A percentile compares a stretch with the other conserved stretches of the same genome.
These are phyloP conservation scores for Neodiprion pinetum DNA, from an alignment of 1,140 invertebrate species.

Conservation along the genomic window DNA sequence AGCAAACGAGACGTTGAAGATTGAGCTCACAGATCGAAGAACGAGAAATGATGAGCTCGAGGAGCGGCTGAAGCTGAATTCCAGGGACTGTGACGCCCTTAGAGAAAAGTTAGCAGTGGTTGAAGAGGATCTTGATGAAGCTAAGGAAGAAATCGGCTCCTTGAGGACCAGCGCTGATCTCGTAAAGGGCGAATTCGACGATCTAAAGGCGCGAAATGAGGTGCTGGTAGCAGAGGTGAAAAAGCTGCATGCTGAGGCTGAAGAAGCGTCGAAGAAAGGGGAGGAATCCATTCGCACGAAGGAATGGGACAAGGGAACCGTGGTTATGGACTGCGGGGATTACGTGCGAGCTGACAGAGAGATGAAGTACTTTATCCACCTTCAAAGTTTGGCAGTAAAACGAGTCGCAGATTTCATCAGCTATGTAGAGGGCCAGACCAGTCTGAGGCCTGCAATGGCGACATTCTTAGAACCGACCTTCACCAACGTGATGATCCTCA, in stretches of 20 bases:
- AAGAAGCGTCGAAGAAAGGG: slow-evolving; percentile 22
- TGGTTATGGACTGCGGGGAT: neutral
- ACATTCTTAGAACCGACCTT: neutral
- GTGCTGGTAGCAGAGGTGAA: slow-evolving; percentile 26
- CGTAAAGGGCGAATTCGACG: too few relatives aligned
- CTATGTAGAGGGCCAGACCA: neutral
- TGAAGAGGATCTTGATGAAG: neutral
- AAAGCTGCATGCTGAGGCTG: slow-evolving; percentile 18
- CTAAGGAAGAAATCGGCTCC: slow-evolving; percentile 25
- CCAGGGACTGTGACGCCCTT: slow-evolving; percentile 3
- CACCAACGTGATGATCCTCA: neutral
- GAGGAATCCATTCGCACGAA: slow-evolving; percentile 22
- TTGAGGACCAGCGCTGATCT: slow-evolving; percentile 12
- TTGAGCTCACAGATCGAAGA: neutral
- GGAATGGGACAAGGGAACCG: slow-evolving; percentile 19
- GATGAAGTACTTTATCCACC: neutral
- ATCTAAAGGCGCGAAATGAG: slow-evolving; percentile 22
- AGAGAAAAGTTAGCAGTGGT: neutral
- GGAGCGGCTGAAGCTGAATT: neutral
- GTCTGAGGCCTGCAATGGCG: neutral
- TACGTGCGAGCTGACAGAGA: neutral
- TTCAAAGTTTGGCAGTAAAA: neutral
- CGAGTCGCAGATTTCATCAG: neutral
- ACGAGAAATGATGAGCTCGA: neutral
- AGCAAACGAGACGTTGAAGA: slow-evolving; percentile 21